Evolutionary conservation across 2,113 vertebrate genomes (phyloP).

Genomic region (Laticauda laticaudata): DNA sequence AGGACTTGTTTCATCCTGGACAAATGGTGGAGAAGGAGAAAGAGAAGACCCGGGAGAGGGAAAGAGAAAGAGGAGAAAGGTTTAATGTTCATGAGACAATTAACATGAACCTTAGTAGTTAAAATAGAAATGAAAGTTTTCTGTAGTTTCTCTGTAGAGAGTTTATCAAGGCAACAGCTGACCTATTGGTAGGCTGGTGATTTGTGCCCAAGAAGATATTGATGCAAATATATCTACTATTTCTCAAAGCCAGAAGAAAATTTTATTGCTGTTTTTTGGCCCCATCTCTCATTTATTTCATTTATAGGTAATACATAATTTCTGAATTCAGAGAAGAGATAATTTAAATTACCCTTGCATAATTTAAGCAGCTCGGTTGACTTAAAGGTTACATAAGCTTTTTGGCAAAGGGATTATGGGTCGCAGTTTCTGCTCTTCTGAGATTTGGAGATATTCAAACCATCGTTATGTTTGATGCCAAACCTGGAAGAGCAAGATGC

Average conservation of each 20-base stretch:
- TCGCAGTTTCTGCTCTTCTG: background rate
- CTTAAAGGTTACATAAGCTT: background rate
- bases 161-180: conserved; percentile 52
- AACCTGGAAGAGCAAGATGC: background rate
- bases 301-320: conserved; percentile 39
- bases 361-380: background rate
- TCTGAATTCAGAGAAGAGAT: conserved; percentile 26
- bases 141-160: conserved; percentile 46
- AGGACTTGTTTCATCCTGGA: too few species aligned
- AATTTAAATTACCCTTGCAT: conserved; percentile 19
- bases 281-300: conserved; percentile 12
- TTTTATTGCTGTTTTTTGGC: conserved; percentile 50
- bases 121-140: conserved; percentile 72
- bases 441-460: background rate
- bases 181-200: conserved; percentile 44
- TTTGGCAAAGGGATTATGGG: conserved; percentile 22
- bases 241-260: conserved; percentile 35
- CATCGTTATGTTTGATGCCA: background rate
- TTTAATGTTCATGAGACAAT: conserved; percentile 29
- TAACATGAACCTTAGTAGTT: conserved; percentile 57
- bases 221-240: conserved; percentile 59
- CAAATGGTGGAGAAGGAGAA: conserved; percentile 17
- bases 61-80: background rate
- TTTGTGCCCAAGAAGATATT: conserved; percentile 59
- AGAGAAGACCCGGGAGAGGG: background rate